These are phyloP conservation scores for Chrysolina oricalcia DNA, from an alignment of 2,888 invertebrate species.

Conservation along the genomic window DNA sequence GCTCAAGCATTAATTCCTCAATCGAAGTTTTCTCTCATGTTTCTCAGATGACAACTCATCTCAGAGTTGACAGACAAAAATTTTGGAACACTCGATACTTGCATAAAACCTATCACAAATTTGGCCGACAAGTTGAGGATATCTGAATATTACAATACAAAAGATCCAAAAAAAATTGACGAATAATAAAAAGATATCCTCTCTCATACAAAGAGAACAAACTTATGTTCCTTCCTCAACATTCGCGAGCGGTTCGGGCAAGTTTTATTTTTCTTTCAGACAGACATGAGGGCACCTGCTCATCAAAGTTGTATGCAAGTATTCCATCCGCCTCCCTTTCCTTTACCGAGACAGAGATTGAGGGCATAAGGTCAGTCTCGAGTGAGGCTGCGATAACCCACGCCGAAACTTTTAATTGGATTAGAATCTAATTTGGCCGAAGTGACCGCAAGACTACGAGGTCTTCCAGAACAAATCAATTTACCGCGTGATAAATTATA, in stretches of 20 bases:
- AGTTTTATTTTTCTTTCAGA: slow-evolving; percentile 62
- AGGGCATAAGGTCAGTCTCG: slow-evolving; percentile 58
- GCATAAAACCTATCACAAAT: too few relatives aligned
- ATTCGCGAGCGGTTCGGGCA: slow-evolving; percentile 20
- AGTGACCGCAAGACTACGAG: slow-evolving; percentile 68
- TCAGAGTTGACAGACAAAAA: too few relatives aligned
- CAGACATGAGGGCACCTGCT: slow-evolving; percentile 59
- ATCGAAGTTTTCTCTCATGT: too few relatives aligned
- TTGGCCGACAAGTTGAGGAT: neutral
- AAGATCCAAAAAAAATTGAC: neutral
- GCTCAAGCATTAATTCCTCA: too few relatives aligned
- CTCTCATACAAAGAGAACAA: slow-evolving; percentile 8
- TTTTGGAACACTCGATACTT: too few relatives aligned
- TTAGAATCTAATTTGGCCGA: slow-evolving; percentile 73
- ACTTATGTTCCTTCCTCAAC: slow-evolving; percentile 33
- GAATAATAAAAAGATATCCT: slow-evolving; percentile 10
- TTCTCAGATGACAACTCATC: too few relatives aligned
- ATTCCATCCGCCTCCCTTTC: neutral
- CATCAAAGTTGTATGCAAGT: slow-evolving; percentile 62
- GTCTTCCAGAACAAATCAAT: slow-evolving; percentile 68
- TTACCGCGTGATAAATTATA: slow-evolving; percentile 66
- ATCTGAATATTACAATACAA: neutral
- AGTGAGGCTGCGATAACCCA: slow-evolving; percentile 61
- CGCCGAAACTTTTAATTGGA: slow-evolving; percentile 72
- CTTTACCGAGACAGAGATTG: slow-evolving; percentile 50